Conservation (phyloP, 2,888 invertebrate species). For the Hoplodrina ambigua region DNA sequence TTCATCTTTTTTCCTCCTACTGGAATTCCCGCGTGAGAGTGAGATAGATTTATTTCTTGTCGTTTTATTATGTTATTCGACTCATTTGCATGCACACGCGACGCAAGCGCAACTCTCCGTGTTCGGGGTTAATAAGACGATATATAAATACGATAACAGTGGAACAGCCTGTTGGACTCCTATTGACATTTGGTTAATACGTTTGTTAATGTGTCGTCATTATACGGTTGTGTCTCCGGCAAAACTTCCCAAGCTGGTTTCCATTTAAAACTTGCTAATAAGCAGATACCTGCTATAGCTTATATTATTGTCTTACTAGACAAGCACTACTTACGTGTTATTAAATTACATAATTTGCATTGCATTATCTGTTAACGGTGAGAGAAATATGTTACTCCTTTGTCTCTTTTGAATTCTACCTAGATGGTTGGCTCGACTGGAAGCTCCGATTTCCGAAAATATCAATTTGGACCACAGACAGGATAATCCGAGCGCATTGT, state of each 20-base stretch:
- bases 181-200: slow-evolving; percentile 67
- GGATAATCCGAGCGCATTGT: no score
- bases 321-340: neutral
- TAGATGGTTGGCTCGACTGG: neutral
- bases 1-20: slow-evolving; percentile 55
- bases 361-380: neutral
- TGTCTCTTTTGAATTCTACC: neutral
- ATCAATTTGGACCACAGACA: no score
- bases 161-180: slow-evolving; percentile 64
- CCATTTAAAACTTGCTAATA: neutral
- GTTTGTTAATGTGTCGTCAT: slow-evolving; percentile 52
- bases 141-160: slow-evolving; percentile 77
- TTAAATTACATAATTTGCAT: no score
- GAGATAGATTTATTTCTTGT: slow-evolving; percentile 60
- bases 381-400: neutral
- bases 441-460: neutral
- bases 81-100: slow-evolving; percentile 77
- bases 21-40: slow-evolving; percentile 44
- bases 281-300: neutral
- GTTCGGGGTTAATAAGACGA: slow-evolving; percentile 77
- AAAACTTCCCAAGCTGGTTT: slow-evolving; percentile 2
- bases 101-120: slow-evolving; percentile 68
- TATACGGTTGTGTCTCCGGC: slow-evolving; percentile 19
- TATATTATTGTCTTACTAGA: slow-evolving; percentile 8
- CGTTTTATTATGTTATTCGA: slow-evolving; percentile 54